Evolutionary conservation across 2,797 vertebrate species (phyloP).

Genomic region (Anniella stebbinsi): DNA sequence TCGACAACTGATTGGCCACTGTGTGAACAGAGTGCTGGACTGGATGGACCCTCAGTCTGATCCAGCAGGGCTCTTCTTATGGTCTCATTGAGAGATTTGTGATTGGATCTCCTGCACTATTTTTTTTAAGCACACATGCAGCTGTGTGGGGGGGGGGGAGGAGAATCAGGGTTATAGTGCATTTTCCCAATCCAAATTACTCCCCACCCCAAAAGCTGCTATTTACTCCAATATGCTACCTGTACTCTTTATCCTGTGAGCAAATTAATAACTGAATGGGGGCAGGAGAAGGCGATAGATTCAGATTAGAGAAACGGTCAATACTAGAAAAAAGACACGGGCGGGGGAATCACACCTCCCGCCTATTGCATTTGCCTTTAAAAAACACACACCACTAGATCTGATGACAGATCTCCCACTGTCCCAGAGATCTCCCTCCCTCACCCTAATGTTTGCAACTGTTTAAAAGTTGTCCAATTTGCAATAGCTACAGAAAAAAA

Average conservation of each 20-base stretch:
- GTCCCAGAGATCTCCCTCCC: neutral
- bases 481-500: neutral
- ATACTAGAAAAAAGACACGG: neutral
- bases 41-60: too few relatives aligned
- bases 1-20: too few relatives aligned
- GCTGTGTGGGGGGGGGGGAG: too few relatives aligned
- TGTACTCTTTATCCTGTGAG: neutral
- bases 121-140: neutral
- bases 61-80: too few relatives aligned
- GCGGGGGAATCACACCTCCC: too few relatives aligned
- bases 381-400: neutral
- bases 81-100: too few relatives aligned
- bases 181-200: neutral
- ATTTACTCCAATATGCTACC: neutral
- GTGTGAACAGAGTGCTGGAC: too few relatives aligned
- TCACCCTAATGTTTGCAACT: neutral
- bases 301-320: neutral
- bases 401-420: neutral
- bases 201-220: neutral
- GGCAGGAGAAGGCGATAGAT: neutral
- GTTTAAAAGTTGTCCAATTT: neutral
- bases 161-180: too few relatives aligned
- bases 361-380: too few relatives aligned
- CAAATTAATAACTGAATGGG: neutral
- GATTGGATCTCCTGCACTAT: neutral